Evolutionary conservation across 2,797 vertebrate genomes (phyloP).

Genomic region (Xyrichtys novacula): DNA sequence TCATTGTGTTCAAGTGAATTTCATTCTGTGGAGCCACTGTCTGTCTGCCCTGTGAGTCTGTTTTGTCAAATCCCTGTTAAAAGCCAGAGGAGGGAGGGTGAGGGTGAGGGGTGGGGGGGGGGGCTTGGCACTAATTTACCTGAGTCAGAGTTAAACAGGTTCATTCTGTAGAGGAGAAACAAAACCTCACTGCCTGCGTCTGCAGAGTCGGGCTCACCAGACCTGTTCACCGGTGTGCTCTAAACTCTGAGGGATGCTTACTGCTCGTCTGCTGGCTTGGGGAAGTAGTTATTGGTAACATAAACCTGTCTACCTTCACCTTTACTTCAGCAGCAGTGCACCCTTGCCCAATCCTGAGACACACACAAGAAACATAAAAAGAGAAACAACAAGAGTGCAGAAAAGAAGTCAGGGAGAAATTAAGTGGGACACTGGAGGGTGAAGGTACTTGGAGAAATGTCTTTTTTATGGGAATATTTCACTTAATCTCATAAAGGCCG

Average conservation of each 20-base stretch:
- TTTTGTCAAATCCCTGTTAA: constrained; percentile 73
- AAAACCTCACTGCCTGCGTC: constrained; percentile 44
- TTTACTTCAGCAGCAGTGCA: constrained; percentile 49
- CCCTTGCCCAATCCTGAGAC: constrained; percentile 72
- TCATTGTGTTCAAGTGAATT: constrained; percentile 53
- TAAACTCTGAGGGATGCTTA: constrained; percentile 49
- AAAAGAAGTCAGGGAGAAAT: constrained; percentile 14
- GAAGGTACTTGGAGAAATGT: constrained; percentile 68
- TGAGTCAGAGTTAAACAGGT: constrained; percentile 73
- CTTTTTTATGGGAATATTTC: constrained; percentile 82
- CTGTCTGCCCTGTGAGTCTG: constrained; percentile 62
- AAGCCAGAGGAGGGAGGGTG: constrained; percentile 35
- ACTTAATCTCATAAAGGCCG: constrained; percentile 85
- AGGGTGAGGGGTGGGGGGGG: constrained; percentile 8
- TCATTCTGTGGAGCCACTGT: constrained; percentile 39
- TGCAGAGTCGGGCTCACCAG: constrained; percentile 48
- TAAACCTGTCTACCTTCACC: constrained; percentile 70
- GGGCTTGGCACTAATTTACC: constrained; percentile 60
- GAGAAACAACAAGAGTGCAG: constrained; percentile 12
- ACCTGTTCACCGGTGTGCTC: constrained; percentile 44
- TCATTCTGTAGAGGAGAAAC: constrained; percentile 53
- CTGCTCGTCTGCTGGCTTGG: constrained; percentile 43
- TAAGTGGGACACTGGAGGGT: constrained; percentile 43
- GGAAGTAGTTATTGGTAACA: constrained; percentile 68
- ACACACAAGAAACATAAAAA: constrained; percentile 38